Evolutionary conservation across 2,797 vertebrate species (phyloP), one percentile per base, ranked within the genome.

Genomic region (Lophotriccus pileatus): DNA sequence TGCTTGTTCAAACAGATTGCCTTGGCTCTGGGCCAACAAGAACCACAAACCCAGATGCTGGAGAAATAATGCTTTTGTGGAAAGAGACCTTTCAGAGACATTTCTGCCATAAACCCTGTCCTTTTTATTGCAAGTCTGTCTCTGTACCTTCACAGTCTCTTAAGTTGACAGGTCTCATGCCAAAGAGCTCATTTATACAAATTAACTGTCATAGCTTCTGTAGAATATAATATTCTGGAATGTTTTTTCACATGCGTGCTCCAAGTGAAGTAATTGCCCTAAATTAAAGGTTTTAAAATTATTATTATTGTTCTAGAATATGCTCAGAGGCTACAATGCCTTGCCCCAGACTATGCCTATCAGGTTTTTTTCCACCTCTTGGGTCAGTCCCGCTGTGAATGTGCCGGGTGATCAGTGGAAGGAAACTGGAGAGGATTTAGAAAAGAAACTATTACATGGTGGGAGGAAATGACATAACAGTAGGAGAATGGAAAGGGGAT

Each of bases 1-100:
- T 49, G 67, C 84, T 91, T 62, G 49, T 93, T 93, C 59, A 88
- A 78, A 94, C 76, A 94, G 80, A 95, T 84, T 89, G 94, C 52
- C 44, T 82, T 93, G 86, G 86, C 94, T 13, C 30, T 23, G 32
- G 18, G 80, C 83, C 90, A 41, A 25, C 34, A 74, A 69, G 90
- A 87, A 49, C 37, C 67, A 60, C 15, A 21, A 86, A 88, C 63
- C 10, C 66, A 76, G 83, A 63, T 76, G 63, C 63, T 74, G 74
- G 32, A 82, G 84, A 32, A 87, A 56, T 59, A 63, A 36, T 76
- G 60, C 56, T 69, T 84, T 69, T 79, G 84, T 82, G 55, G 80
- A 74, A 92, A 39, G 83, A 39, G 41, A 52, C 37, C 66, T 90
- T 46, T n/a, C 64, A 82, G 80, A 63, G 55, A 63, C 37, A 39